phyloP scores from a whole-genome alignment of 2,888 invertebrate species.

The Netelia virgata region DNA sequence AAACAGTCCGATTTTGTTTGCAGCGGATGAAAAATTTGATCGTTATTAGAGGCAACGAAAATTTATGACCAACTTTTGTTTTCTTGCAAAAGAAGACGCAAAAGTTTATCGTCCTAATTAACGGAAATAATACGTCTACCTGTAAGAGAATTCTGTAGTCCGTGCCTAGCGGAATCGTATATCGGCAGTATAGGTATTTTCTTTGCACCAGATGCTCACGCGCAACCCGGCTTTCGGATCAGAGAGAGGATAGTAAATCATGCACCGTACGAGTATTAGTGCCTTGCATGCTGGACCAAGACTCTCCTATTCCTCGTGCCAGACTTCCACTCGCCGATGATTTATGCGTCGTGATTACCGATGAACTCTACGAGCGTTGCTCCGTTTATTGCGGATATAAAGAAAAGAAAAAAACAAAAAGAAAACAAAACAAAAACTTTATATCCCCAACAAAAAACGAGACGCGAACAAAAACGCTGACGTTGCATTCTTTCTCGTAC shows the following conservation, averaged over 20 bases:
- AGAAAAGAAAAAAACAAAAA: conserved; percentile 8
- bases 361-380: conserved; percentile 37
- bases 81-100: background rate
- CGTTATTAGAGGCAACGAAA: background rate
- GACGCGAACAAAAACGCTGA: background rate
- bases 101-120: conserved; percentile 20
- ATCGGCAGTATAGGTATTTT: conserved; percentile 26
- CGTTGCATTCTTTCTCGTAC: conserved; percentile 10
- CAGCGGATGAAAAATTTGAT: background rate
- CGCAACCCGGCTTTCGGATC: conserved; percentile 46
- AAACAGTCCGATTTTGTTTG: background rate
- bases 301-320: conserved; percentile 38
- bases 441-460: background rate
- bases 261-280: conserved; percentile 29
- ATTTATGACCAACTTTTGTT: background rate
- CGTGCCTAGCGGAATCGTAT: conserved; percentile 11
- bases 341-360: conserved; percentile 58
- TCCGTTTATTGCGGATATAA: conserved; percentile 33
- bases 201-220: conserved; percentile 51
- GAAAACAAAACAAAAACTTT: background rate
- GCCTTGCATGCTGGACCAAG: conserved; percentile 22
- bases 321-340: conserved; percentile 31
- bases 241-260: conserved; percentile 49
- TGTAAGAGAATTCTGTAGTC: conserved; percentile 17
- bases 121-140: conserved; percentile 17